Percentiles rank a stretch among this genome's conserved stretches.
Conservation (phyloP, 1,140 invertebrate genomes). For the Drosophila sp. region DNA sequence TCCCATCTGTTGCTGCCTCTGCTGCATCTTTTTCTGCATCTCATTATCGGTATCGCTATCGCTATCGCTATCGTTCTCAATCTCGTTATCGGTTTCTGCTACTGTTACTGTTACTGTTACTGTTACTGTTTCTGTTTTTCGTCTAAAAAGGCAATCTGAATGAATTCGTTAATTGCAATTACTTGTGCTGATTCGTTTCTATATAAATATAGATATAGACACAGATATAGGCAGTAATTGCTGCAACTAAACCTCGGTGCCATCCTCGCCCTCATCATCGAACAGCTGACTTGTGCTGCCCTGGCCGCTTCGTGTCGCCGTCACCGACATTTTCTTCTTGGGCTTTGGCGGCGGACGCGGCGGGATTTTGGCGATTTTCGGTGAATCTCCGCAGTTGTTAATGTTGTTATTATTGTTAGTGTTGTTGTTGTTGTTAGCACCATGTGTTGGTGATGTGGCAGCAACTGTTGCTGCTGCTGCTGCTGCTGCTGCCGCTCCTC, state of each 20-base stretch:
- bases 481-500: no score
- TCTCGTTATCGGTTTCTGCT: background rate
- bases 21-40: background rate
- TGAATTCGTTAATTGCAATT: constrained; percentile 23
- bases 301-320: constrained; percentile 85
- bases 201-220: background rate
- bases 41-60: no score
- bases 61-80: no score
- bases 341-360: constrained; percentile 92
- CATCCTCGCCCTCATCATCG: constrained; percentile 94
- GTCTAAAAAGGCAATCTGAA: constrained; percentile 38
- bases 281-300: constrained; percentile 88
- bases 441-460: constrained; percentile 46
- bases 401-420: no score
- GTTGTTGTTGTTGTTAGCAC: no score
- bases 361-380: constrained; percentile 88
- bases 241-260: constrained; percentile 90
- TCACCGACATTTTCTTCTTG: constrained; percentile 88
- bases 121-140: constrained; percentile 5
- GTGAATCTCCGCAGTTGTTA: constrained; percentile 61
- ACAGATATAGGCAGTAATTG: no score
- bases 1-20: background rate
- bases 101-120: background rate
- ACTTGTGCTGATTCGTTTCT: background rate
- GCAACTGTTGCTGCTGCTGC: background rate